Evolutionary conservation across 2,888 invertebrate species (phyloP), one percentile per base, ranked within the genome.

Genomic region (Diploptera punctata): DNA sequence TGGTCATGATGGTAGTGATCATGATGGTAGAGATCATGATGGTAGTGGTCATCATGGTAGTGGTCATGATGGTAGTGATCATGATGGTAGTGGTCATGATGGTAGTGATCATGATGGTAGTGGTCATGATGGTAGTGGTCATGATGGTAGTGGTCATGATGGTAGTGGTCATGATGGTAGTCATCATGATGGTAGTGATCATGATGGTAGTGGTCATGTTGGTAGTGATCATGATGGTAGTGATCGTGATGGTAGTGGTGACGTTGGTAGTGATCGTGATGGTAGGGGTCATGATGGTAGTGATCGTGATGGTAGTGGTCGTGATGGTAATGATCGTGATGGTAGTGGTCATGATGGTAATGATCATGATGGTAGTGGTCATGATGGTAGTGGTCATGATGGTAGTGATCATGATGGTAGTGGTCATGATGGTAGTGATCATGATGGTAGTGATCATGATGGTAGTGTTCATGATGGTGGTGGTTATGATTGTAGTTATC

Each of bases 391-490:
- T 54, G 2, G 5, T 54, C 2, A n/a, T 57, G 57, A 1, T 4
- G 57, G 26, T 57, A 3, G 2, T 24, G 26, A 3, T 57, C n/a
- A 1, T 57, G 4, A 3, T 57, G 57, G 57, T 24, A 19, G 3
- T 57, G 57, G 57, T 24, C 2, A 4, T 57, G 57, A 1, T 24
- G 57, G 2, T 57, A 19, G 4, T 24, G 54, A 54, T 54, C 10
- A n/a, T 54, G 54, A 54, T n/a, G 54, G 54, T 54, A 21, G 21
- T 54, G 54, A 54, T 54, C 10, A 21, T 21, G 54, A 54, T 54
- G 54, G 54, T 21, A 21, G 21, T 54, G 54, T 9, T 54, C 10
- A 54, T 54, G 54, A 21, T 54, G 21, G 54, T 54, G n/a, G 21
- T 54, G 54, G n/a, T 21, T 7, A n/a, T 54, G 54, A 21, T 21